phyloP scores from a whole-genome alignment of 2,113 vertebrate genomes.

The Corydoras maculifer region DNA sequence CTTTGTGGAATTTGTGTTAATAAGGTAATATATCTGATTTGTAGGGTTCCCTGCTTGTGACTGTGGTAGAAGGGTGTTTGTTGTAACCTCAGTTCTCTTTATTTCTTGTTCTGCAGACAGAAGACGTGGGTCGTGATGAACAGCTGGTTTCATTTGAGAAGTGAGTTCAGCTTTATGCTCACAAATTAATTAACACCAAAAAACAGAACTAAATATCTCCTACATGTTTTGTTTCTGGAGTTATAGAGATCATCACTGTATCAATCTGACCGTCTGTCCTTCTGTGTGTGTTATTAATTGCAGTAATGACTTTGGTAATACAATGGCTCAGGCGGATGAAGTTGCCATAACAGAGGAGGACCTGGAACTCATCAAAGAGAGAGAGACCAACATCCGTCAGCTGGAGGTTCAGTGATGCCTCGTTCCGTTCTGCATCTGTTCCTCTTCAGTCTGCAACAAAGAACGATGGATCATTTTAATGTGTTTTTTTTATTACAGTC shows the following conservation, averaged over 20 bases:
- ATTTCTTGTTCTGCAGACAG: conserved; percentile 57
- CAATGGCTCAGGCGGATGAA: conserved; percentile 76
- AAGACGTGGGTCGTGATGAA: conserved; percentile 75
- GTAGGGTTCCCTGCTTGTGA: no score
- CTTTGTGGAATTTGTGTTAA: no score
- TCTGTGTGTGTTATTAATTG: conserved; percentile 51
- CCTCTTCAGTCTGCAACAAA: no score
- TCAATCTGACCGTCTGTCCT: no score
- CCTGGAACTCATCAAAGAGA: conserved; percentile 80
- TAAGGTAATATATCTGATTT: no score
- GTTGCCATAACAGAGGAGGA: conserved; percentile 78
- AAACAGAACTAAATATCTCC: background rate
- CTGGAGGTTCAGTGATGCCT: conserved; percentile 66
- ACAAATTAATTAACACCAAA: no score
- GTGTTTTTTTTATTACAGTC: conserved; percentile 64
- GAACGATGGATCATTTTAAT: background rate
- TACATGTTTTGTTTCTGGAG: no score
- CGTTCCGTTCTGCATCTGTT: no score
- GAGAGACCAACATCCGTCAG: conserved; percentile 80
- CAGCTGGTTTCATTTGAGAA: conserved; percentile 87
- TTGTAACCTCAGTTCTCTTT: no score
- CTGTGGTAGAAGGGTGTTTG: no score
- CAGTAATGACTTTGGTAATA: conserved; percentile 78
- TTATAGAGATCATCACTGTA: no score
- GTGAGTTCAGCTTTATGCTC: conserved; percentile 56